These are phyloP conservation scores for Steatocranus sp. DNA, from an alignment of 2,797 vertebrate species.

Conservation along the genomic window DNA sequence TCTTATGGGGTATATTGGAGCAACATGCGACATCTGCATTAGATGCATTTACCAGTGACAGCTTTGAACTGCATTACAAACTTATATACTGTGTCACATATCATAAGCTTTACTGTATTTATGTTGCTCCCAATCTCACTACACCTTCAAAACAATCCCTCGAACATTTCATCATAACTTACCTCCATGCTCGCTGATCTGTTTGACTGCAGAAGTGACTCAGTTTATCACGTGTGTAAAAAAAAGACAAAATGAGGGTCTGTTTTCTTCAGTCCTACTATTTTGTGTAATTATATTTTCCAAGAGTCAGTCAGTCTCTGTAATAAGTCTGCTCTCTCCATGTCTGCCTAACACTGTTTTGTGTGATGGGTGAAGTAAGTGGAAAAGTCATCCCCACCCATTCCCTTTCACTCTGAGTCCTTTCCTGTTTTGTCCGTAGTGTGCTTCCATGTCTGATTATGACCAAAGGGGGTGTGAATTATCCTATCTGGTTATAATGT, in stretches of 20 bases:
- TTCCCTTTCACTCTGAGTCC: conserved; percentile 50
- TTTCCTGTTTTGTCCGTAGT: conserved; percentile 63
- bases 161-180: conserved; percentile 23
- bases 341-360: conserved; percentile 22
- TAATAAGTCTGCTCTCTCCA: neutral
- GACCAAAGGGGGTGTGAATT: neutral
- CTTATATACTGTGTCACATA: neutral
- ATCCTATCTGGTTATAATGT: neutral
- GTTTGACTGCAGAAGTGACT: neutral
- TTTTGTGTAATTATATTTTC: conserved; percentile 42
- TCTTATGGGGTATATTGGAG: neutral
- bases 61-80: neutral
- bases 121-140: neutral
- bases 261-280: neutral
- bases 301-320: conserved; percentile 1
- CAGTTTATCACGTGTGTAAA: neutral
- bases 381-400: conserved; percentile 64
- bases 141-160: neutral
- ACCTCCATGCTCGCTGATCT: conserved; percentile 64
- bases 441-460: neutral
- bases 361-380: conserved; percentile 61
- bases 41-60: neutral
- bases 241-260: neutral
- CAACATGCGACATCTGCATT: neutral
- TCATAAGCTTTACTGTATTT: neutral